Evolutionary conservation across 2,888 invertebrate genomes (phyloP), one percentile per base, ranked within the genome.

Genomic region (Pristionchus fissidentatus): DNA sequence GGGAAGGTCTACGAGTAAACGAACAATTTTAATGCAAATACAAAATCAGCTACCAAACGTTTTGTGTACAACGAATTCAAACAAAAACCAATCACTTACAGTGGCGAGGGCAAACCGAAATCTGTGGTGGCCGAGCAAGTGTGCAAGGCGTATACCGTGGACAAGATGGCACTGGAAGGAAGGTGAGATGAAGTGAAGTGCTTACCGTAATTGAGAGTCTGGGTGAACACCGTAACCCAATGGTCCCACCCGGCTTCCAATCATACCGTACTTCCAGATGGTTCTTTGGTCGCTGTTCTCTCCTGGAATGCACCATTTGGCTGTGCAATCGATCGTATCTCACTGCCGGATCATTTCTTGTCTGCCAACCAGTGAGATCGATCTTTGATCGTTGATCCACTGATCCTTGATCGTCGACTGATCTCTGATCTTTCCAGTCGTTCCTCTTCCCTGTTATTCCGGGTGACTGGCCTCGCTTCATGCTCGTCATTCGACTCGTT

Each of bases 251-350:
- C n/a, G n/a, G n/a, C n/a, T n/a, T n/a, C n/a, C n/a, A n/a, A n/a
- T n/a, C n/a, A n/a, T 66, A 35, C 35, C 62, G 62, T 62, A 35
- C 15, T 19, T 49, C 5, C 8, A 81, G 81, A 81, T 81, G 81
- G 81, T 81, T 81, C 81, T 66, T 81, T n/a, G 81, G 81, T 49
- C 81, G 81, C 19, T 43, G 32, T 22, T 66, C 81, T 2, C 81
- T 66, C 1, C n/a, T 81, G 19, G 66, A 81, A 7, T 81, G 81
- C 26, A 49, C 81, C 7, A 46, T 81, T 15, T 81, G 81, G 81
- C 35, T 81, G 38, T 60, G 62, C 26, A 81, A 81, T 66, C 62
- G 81, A 66, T 66, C 49, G n/a, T 66, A 66, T 43, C 81, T 81
- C n/a, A 3, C 29, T 5, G 52, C 52, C 2, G 81, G 81, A 22